Percentiles rank a stretch among this genome's conserved stretches.
Evolutionary conservation across 1,140 invertebrate species (phyloP).

Genomic region (Agrypnia vestita): DNA sequence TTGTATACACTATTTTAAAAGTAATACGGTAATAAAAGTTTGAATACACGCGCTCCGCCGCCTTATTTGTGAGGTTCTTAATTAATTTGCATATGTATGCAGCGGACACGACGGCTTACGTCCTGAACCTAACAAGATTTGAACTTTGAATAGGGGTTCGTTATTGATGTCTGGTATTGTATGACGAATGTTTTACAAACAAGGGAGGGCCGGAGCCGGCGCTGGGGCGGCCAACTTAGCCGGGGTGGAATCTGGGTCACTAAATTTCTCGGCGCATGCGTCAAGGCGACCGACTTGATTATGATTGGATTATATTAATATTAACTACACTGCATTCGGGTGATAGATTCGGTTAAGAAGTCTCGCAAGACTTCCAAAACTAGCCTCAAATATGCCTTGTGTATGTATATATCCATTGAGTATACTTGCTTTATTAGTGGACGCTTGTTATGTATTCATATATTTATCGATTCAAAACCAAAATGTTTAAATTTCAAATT

Average conservation of each 20-base stretch:
- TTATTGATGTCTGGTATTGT: constrained; percentile 32
- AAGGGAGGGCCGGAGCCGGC: neutral
- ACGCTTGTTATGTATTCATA: too few relatives aligned
- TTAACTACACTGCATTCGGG: too few relatives aligned
- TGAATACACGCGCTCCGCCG: too few relatives aligned
- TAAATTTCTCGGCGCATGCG: constrained; percentile 10
- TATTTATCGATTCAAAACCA: too few relatives aligned
- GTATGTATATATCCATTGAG: too few relatives aligned
- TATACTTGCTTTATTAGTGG: too few relatives aligned
- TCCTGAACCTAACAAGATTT: neutral
- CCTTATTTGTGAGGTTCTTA: neutral
- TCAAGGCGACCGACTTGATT: neutral
- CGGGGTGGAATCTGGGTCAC: constrained; percentile 12
- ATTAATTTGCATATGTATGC: neutral
- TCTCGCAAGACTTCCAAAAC: too few relatives aligned
- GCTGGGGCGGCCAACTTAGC: neutral
- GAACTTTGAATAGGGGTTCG: constrained; percentile 27
- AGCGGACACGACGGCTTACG: neutral
- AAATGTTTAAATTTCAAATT: too few relatives aligned
- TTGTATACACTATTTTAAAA: too few relatives aligned
- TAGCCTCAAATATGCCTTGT: too few relatives aligned
- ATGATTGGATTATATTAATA: neutral
- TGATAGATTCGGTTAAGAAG: too few relatives aligned
- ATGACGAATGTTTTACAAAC: constrained; percentile 41
- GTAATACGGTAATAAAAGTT: too few relatives aligned